phyloP scores from a whole-genome alignment of 2,113 vertebrate genomes.

The Euleptes europaea region DNA sequence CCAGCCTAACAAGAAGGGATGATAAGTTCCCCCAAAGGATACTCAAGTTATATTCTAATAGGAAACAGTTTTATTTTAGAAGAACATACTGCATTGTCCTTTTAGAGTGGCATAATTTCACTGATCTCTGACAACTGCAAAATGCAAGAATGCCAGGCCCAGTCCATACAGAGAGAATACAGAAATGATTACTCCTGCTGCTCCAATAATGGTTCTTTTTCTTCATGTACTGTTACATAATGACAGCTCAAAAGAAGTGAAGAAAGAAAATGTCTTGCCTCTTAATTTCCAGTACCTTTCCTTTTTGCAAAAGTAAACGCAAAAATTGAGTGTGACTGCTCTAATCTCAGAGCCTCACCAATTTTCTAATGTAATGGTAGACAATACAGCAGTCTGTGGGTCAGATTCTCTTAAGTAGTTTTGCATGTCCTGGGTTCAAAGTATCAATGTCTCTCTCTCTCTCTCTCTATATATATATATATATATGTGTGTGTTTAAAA shows the following conservation, averaged over 20 bases:
- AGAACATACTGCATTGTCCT: not conserved
- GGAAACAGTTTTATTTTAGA: not conserved
- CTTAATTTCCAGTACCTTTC: not conserved
- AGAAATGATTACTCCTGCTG: not conserved
- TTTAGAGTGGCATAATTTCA: not conserved
- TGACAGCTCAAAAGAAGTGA: not conserved
- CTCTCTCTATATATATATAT: too few relatives aligned
- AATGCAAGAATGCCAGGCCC: not conserved
- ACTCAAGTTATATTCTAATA: not conserved
- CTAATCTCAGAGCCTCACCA: not conserved
- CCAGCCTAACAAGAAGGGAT: not conserved
- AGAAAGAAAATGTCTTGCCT: not conserved
- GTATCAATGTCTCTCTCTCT: too few relatives aligned
- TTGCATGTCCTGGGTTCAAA: not conserved
- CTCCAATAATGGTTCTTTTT: not conserved
- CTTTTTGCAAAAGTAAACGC: not conserved
- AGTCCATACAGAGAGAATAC: not conserved
- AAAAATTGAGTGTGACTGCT: not conserved
- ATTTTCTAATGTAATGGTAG: not conserved
- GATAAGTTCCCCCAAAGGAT: not conserved
- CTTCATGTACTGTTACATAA: not conserved
- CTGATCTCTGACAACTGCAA: not conserved
- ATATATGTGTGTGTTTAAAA: not conserved
- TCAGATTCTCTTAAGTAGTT: not conserved
- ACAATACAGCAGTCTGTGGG: not conserved